phyloP scores from a whole-genome alignment of 2,888 invertebrate genomes.

The Danaus chrysippus region DNA sequence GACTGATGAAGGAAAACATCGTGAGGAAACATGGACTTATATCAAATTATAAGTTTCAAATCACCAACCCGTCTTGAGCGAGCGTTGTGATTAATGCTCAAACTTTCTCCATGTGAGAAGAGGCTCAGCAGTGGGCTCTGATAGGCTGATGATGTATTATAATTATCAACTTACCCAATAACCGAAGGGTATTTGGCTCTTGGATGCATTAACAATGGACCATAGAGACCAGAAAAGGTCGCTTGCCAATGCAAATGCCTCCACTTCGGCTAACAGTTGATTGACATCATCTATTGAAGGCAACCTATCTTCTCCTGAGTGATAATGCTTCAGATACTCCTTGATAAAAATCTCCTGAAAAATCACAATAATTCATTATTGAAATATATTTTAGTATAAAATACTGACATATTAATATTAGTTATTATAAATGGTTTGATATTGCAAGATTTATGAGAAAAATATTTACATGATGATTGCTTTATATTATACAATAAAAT shows the following conservation, averaged over 20 bases:
- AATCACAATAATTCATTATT: background rate
- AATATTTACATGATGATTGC: too few species aligned
- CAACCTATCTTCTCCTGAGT: slow-evolving; percentile 41
- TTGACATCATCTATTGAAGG: slow-evolving; percentile 78
- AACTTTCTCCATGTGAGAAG: too few species aligned
- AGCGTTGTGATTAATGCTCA: too few species aligned
- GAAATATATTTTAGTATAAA: slow-evolving; percentile 36
- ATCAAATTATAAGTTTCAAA: too few species aligned
- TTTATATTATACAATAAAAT: too few species aligned
- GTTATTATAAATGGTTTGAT: too few species aligned
- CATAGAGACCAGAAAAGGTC: slow-evolving; percentile 97
- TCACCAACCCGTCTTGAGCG: too few species aligned
- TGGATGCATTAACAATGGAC: slow-evolving; percentile 92
- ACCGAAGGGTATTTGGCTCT: slow-evolving; percentile 94
- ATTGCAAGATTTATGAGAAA: too few species aligned
- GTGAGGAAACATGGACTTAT: too few species aligned
- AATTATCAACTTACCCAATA: slow-evolving; percentile 88
- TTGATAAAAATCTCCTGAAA: slow-evolving; percentile 79
- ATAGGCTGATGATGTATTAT: too few species aligned
- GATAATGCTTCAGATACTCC: slow-evolving; percentile 64
- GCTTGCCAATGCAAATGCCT: slow-evolving; percentile 90
- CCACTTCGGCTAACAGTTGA: slow-evolving; percentile 86
- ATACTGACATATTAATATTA: slow-evolving; percentile 4
- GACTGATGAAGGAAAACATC: too few species aligned
- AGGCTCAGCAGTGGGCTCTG: too few species aligned